Evolutionary conservation across 2,113 vertebrate species (phyloP).

Genomic region (Naja naja): DNA sequence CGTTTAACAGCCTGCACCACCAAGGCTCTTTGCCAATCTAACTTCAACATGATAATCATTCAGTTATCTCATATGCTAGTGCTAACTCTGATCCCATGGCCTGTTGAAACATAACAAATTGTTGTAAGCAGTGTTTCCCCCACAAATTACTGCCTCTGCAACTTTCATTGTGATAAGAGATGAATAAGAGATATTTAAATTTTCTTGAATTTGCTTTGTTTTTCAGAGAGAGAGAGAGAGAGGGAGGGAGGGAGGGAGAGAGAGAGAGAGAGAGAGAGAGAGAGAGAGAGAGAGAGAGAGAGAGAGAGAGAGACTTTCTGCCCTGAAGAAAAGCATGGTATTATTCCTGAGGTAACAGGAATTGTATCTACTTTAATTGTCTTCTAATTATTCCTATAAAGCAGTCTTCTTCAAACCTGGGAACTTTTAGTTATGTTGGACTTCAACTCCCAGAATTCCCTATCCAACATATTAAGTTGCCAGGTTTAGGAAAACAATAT

Average conservation of each 20-base stretch:
- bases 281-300: too few species aligned
- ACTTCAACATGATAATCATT: not conserved
- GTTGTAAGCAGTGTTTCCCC: not conserved
- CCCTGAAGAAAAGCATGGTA: too few species aligned
- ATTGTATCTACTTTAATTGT: slow-evolving; percentile 27
- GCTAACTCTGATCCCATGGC: not conserved
- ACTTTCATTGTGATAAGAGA: not conserved
- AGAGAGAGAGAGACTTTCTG: too few species aligned
- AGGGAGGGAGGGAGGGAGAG: too few species aligned
- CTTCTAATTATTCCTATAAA: slow-evolving; percentile 38
- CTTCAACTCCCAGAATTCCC: not conserved
- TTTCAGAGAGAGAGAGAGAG: too few species aligned
- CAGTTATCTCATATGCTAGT: not conserved
- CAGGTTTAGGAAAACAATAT: not conserved
- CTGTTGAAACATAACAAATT: not conserved
- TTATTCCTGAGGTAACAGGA: too few species aligned
- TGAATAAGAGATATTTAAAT: not conserved
- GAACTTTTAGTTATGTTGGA: not conserved
- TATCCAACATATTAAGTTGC: not conserved
- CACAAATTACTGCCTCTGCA: not conserved
- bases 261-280: too few species aligned
- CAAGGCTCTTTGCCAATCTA: not conserved
- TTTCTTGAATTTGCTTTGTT: too few species aligned
- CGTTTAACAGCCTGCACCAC: too few species aligned
- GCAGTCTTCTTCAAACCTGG: not conserved